A percentile compares a stretch with the other conserved stretches of the same genome.
Evolutionary conservation across 2,797 vertebrate species (phyloP).

Genomic region (Alcedo atthis): DNA sequence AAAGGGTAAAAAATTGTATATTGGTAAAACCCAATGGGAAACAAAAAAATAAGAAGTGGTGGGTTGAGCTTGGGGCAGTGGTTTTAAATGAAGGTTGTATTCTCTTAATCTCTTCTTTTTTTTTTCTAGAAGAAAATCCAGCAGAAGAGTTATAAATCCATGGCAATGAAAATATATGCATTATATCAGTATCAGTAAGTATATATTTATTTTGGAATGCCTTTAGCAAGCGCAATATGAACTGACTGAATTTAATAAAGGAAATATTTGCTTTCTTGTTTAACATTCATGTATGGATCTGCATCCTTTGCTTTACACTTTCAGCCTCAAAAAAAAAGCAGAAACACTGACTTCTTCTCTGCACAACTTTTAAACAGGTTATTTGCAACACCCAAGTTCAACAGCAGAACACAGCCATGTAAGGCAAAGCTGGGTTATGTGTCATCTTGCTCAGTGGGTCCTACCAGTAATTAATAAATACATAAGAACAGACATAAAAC

Average conservation of each 20-base stretch:
- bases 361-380: neutral
- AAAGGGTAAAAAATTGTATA: neutral
- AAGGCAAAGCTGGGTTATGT: neutral
- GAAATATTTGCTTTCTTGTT: neutral
- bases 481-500: neutral
- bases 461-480: neutral
- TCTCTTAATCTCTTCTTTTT: conserved; percentile 32
- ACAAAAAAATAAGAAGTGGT: neutral
- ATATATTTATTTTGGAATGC: neutral
- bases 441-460: neutral
- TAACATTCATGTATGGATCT: neutral
- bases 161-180: neutral
- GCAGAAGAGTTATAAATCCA: neutral
- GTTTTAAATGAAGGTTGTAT: conserved; percentile 17
- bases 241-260: neutral
- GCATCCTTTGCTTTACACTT: neutral
- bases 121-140: conserved; percentile 30
- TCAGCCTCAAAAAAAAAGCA: neutral
- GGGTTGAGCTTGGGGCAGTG: neutral
- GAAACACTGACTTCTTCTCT: neutral
- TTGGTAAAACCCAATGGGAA: neutral
- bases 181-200: neutral
- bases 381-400: neutral
- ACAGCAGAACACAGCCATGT: rapidly evolving
- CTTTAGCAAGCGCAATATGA: neutral